Evolutionary conservation across 2,113 vertebrate species (phyloP).

Genomic region (Odocoileus virginianus): DNA sequence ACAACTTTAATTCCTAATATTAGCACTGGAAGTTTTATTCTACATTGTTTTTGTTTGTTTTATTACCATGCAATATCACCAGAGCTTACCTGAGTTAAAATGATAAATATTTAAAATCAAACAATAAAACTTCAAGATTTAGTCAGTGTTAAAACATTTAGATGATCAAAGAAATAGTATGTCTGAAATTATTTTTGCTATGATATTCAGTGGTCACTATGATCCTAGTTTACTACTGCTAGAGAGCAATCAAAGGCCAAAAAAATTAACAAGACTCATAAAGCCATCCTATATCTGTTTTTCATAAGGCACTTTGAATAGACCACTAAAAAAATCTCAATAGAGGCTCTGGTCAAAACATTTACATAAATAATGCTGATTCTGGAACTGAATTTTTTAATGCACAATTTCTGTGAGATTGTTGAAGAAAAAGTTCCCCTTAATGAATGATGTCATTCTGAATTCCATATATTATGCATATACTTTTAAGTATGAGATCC

Average conservation of each 20-base stretch:
- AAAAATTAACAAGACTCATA: background rate
- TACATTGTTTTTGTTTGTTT: background rate
- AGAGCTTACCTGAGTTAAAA: background rate
- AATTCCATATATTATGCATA: background rate
- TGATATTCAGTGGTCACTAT: background rate
- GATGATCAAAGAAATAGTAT: background rate
- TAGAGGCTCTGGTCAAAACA: background rate
- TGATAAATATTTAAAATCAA: conserved; percentile 4
- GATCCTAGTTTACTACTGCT: background rate
- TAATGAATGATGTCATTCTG: background rate
- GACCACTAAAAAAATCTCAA: background rate
- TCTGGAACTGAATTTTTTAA: background rate
- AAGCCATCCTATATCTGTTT: background rate
- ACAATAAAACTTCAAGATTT: conserved; percentile 12
- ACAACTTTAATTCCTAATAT: background rate
- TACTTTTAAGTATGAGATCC: background rate
- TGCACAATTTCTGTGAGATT: background rate
- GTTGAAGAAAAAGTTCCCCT: background rate
- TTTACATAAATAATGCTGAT: background rate
- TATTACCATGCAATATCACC: background rate
- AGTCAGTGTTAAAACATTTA: background rate
- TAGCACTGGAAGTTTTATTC: background rate
- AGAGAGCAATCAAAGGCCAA: background rate
- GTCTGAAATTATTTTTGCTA: background rate
- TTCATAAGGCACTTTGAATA: background rate